Evolutionary conservation across 2,113 vertebrate species (phyloP).

Genomic region (Ophthalmolycus amberensis): DNA sequence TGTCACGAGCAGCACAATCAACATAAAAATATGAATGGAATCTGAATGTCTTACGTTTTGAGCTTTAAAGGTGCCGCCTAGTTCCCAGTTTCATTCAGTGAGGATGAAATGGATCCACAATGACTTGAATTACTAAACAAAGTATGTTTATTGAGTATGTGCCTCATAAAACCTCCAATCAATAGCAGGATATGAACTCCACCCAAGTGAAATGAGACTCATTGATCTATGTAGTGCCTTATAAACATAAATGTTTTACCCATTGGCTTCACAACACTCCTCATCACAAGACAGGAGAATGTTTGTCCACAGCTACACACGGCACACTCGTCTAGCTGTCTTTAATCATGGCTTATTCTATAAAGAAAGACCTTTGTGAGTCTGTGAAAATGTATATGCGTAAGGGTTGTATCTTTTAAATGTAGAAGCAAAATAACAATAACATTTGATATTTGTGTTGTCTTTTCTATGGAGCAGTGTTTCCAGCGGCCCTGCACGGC

Average conservation of each 20-base stretch:
- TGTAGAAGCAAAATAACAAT: not conserved
- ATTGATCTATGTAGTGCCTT: not conserved
- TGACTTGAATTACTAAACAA: not conserved
- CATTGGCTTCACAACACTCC: not conserved
- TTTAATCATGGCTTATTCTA: not conserved
- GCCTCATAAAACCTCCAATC: not conserved
- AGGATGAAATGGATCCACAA: not conserved
- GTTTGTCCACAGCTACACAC: not conserved
- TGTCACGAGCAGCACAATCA: too few relatives aligned
- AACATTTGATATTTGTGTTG: not conserved
- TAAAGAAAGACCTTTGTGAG: not conserved
- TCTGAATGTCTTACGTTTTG: not conserved
- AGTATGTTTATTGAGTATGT: not conserved
- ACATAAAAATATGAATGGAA: not conserved
- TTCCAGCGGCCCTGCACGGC: conserved; percentile 4
- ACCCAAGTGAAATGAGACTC: not conserved
- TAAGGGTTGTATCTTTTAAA: not conserved
- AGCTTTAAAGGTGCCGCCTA: not conserved
- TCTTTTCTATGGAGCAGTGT: not conserved
- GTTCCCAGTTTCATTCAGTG: not conserved
- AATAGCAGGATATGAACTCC: not conserved
- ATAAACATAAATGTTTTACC: not conserved
- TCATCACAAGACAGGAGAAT: not conserved
- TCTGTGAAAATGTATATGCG: not conserved
- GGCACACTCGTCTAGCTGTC: not conserved